Percentiles rank a stretch among this genome's conserved stretches.
These are phyloP conservation scores for Drosophila kambysellisi DNA, from an alignment of 2,888 invertebrate species.

Conservation along the genomic window DNA sequence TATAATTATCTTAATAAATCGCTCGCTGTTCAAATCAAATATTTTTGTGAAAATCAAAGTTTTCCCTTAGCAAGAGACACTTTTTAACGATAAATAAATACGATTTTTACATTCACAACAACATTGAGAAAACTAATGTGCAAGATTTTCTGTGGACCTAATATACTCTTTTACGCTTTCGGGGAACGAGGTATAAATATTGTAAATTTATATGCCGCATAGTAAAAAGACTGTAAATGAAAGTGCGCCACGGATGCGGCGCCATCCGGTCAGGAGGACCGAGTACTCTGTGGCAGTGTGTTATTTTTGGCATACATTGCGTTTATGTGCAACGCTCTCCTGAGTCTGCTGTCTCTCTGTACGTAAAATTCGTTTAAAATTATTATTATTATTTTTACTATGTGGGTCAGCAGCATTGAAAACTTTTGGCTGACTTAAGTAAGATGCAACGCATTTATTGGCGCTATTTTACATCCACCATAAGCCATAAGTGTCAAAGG, in stretches of 20 bases:
- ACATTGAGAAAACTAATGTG: background rate
- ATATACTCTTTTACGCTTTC: slow-evolving; percentile 10
- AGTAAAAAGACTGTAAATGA: slow-evolving; percentile 32
- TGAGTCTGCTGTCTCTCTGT: slow-evolving; percentile 2
- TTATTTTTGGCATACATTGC: slow-evolving; percentile 45
- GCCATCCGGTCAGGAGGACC: background rate
- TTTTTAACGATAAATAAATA: background rate
- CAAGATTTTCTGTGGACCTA: background rate
- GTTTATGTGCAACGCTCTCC: slow-evolving; percentile 37
- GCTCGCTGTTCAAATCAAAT: background rate
- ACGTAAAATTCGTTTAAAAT: slow-evolving; percentile 30
- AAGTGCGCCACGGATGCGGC: slow-evolving; percentile 21
- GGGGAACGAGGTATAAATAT: slow-evolving; percentile 33
- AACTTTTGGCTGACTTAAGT: slow-evolving; percentile 26
- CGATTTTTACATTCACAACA: background rate
- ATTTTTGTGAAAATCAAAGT: too few relatives aligned
- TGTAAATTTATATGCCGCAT: slow-evolving; percentile 52
- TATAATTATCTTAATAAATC: background rate
- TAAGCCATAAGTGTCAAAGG: slow-evolving; percentile 61
- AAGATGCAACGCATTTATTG: slow-evolving; percentile 49
- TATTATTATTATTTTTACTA: slow-evolving; percentile 43
- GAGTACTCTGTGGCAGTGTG: background rate
- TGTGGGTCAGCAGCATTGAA: slow-evolving; percentile 51
- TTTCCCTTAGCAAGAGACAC: background rate
- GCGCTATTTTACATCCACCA: slow-evolving; percentile 28